These are phyloP conservation scores for Brachystomella parvula DNA, from an alignment of 1,140 invertebrate species.

Conservation along the genomic window DNA sequence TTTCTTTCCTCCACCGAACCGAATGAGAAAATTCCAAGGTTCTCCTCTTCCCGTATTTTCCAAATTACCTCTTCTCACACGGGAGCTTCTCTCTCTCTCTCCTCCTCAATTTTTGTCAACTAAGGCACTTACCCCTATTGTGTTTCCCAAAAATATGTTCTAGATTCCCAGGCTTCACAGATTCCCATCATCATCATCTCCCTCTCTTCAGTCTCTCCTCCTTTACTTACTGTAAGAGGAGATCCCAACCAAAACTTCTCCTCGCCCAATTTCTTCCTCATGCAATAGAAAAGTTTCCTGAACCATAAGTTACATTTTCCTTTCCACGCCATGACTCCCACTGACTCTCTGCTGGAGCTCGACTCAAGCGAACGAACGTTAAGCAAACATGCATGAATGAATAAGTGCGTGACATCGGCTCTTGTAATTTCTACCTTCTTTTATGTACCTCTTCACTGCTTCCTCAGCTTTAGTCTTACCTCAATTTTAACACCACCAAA, in stretches of 20 bases:
- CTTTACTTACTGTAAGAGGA: background rate
- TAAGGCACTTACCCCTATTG: background rate
- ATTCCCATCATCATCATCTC: constrained; percentile 22
- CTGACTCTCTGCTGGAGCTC: background rate
- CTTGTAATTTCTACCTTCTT: constrained; percentile 8
- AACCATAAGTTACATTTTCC: background rate
- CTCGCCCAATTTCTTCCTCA: background rate
- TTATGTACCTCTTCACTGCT: background rate
- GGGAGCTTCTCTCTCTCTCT: constrained; percentile 20
- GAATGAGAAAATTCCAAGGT: background rate
- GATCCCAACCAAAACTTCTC: too few species aligned
- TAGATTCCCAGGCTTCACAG: constrained; percentile 16
- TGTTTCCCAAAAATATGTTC: constrained; percentile 11
- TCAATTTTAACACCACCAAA: constrained; percentile 2
- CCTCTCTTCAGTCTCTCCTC: background rate
- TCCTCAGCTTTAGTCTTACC: background rate
- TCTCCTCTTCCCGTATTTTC: background rate
- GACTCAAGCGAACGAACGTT: background rate
- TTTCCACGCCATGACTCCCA: constrained; percentile 12
- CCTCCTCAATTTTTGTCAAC: constrained; percentile 8
- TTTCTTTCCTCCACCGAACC: background rate
- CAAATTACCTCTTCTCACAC: constrained; percentile 12
- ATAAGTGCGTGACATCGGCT: constrained; percentile 3
- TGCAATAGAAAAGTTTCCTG: background rate
- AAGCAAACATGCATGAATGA: constrained; percentile 10